Base-by-base conservation (phyloP, 2,797 vertebrate genomes). In the Scyliorhinus canicula region DNA sequence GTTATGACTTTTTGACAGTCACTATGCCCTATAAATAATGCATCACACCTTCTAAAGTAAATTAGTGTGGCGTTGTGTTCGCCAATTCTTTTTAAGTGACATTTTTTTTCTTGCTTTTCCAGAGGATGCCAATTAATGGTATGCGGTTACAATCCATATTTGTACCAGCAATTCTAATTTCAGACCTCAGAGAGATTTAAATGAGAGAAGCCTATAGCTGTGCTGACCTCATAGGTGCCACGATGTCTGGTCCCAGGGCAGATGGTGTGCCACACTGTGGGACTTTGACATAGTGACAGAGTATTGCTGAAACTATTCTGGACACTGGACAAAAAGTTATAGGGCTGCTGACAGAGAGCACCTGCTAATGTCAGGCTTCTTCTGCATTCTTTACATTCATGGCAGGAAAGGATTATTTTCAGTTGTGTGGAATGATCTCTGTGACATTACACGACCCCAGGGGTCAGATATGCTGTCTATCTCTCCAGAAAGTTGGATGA, bases 331-430 rank as follows among this genome's bases (percentile, higher is more conserved):
- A 5, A 95, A 50, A 95, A 90, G 95, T 95, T 95, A 40, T 69
- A 95, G 95, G 93, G 95, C 67, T 44, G 77, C 12, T 95, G 95
- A 96, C 95, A 95, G 95, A 96, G 95, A 96, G 93, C 96, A 97
- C 96, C 96, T 96, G 97, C 97, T 97, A 95, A 95, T 96, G 97
- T 97, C 97, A 97, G 96, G 96, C 97, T 96, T 96, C 96, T 96
- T 96, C 96, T 97, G 96, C 96, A 97, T 98, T 97, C 96, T 96
- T 97, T 95, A 97, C 6, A 95, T 97, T 96, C 96, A 44, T 95
- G 96, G 97, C 97, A 96, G 96, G 96, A 96, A 97, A 97, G 97
- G 97, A 97, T 97, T 98, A 97, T 98, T 97, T 98, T 97, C 97
- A 97, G 97, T 97, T 44, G 96, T 95, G 96, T 97, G 97, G 97